Evolutionary conservation across 2,797 vertebrate genomes (phyloP), one percentile per base, ranked within the genome.

Genomic region (Aulostomus chinensis): DNA sequence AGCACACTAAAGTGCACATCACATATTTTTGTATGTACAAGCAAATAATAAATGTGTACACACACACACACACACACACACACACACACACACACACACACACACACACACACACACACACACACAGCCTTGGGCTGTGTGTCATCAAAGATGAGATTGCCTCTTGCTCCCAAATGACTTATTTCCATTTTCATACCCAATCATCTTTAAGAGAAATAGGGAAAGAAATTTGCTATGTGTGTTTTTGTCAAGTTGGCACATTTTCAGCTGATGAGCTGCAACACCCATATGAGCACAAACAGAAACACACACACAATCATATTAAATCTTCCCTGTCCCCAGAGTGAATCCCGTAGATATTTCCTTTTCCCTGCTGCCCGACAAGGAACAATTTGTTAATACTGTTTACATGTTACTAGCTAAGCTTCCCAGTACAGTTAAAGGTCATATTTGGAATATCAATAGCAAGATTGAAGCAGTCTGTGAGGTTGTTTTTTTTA

Each of bases 171-270:
- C 38, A 40, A 71, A 79, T 66, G 50, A 67, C 54, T 73, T 28
- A 72, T 77, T 76, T 72, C 42, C 30, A 68, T 61, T 40, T 55
- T 33, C 46, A 78, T 57, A 76, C 8, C 43, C 61, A 74, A 76
- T 80, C 56, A 70, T 55, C 48, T 68, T 45, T 14, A 21, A 49
- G 29, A 68, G 36, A 59, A 83, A 80, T 59, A 56, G 53, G 66
- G 54, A 57, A 68, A 43, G 25, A 78, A 75, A 75, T 22, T 48
- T 40, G 31, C 55, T 55, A 48, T 55, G 58, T 54, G 57, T 31
- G 41, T 68, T 82, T 76, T 66, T 73, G 77, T 82, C 57, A 58
- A 74, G 47, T 49, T 63, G 49, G 56, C 70, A 73, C 61, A 74
- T 71, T 82, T 68, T 62, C 40, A 62, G 16, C 60, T 48, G 18